phyloP scores from a whole-genome alignment of 1,140 invertebrate genomes.

The Capitella teleta region DNA sequence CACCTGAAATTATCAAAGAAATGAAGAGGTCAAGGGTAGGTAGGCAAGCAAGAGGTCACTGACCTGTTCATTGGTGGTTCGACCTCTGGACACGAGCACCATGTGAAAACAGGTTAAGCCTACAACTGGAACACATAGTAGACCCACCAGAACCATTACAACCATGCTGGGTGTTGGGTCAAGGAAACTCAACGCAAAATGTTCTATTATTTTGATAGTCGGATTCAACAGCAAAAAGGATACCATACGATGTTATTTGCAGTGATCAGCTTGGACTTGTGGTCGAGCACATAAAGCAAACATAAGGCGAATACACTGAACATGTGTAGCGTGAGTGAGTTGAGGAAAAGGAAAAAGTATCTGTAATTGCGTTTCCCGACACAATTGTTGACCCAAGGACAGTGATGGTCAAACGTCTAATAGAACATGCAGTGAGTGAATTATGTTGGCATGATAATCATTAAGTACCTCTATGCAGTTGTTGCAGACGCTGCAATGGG shows the following conservation, averaged over 20 bases:
- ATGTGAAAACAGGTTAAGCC: conserved; percentile 96
- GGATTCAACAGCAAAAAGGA: conserved; percentile 52
- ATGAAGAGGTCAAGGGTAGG: not conserved
- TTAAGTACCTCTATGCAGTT: conserved; percentile 87
- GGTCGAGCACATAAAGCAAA: conserved; percentile 77
- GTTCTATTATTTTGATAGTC: not conserved
- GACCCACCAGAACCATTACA: conserved; percentile 77
- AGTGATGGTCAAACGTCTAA: conserved; percentile 99
- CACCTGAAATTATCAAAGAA: conserved; percentile 48
- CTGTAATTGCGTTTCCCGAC: conserved; percentile 97
- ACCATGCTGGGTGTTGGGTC: conserved; percentile 58
- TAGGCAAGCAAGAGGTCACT: conserved; percentile 2
- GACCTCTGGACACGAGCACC: conserved; percentile 87
- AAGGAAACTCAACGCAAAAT: conserved; percentile 14
- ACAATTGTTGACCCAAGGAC: conserved; percentile 99
- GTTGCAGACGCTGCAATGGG: conserved; percentile 98
- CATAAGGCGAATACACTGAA: conserved; percentile 88
- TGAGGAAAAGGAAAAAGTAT: conserved; percentile 70
- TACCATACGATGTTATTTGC: conserved; percentile 80
- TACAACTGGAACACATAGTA: conserved; percentile 91
- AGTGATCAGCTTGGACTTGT: conserved; percentile 67
- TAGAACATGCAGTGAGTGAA: too few species aligned
- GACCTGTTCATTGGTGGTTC: conserved; percentile 98
- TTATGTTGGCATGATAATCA: too few species aligned
- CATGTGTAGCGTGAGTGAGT: conserved; percentile 94